Evolutionary conservation across 2,113 vertebrate genomes (phyloP), one percentile per base, ranked within the genome.

Genomic region (Dendrocopos noguchii): DNA sequence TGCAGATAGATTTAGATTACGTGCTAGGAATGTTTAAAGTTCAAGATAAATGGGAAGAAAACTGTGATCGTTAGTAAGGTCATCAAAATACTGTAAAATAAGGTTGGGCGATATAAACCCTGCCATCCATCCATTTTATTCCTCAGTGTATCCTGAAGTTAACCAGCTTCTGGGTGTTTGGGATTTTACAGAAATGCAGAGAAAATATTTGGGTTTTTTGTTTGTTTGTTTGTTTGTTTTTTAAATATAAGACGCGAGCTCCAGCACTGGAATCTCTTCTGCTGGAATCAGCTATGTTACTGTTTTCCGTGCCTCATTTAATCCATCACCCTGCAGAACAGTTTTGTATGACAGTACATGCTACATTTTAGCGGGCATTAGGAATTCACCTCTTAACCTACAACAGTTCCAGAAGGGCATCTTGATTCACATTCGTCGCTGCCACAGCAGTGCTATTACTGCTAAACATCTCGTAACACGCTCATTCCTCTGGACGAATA

Each of bases 341-440:
- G 3, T 79, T 76, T 67, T 46, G 8, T 21, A 3, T 3, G 1
- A 59, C n/a, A 42, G 59, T 4, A n/a, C 3, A 1, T 24, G 9
- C 39, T 55, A 15, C 3, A 15, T 9, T 17, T 55, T 9, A 77
- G n/a, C 6, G 11, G 11, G 31, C n/a, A 9, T 7, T 21, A 29
- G 14, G 3, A 34, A 31, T 10, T 3, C 73, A 44, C 9, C 28
- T 16, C 42, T 28, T 76, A 75, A 57, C 29, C 39, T 4, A 12
- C 27, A 10, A 2, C 27, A 33, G 20, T 36, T 36, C 21, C 25
- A 24, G 73, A 93, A 81, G 25, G 0, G 14, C 24, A 4, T 33
- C 25, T 33, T 10, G 60, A 16, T 75, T 46, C 7, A 9, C 7
- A 21, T 44, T 63, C 19, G 16, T 34, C 11, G 10, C 57, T 80